Evolutionary conservation across 1,140 invertebrate species (phyloP), one percentile per base, ranked within the genome.

Genomic region (Eufriesea mexicana): DNA sequence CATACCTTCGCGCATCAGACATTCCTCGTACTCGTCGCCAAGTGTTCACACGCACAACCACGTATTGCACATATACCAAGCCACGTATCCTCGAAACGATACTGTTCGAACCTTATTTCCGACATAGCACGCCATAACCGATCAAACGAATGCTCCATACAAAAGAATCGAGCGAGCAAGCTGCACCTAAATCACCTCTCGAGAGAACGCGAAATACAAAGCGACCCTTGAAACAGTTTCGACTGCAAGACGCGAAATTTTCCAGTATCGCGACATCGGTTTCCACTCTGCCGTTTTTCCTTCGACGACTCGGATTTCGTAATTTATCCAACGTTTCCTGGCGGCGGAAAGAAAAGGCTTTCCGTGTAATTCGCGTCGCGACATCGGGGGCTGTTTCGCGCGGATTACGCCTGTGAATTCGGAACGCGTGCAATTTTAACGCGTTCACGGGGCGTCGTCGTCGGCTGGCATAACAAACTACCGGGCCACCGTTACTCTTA

Each of bases 401-500:
- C 47, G 49, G 62, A 62, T 62, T 75, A 75, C 57, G 12, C 5
- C 45, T 9, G 42, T 10, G 28, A 47, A 47, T 45, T 25, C 42
- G 55, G 45, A n/a, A 59, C 59, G 61, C 45, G 9, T 62, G 61
- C 74, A 51, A 76, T 62, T 77, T 66, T 77, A 77, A 77, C 49
- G 47, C 59, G n/a, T 45, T 35, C 77, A 28, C 18, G 18, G 9
- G 8, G 35, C 51, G n/a, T 73, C 55, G 70, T 73, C 55, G 70
- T 45, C 45, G 55, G 14, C 55, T 25, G 16, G 10, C n/a, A 45
- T 49, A 66, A 57, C 57, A 54, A 80, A 73, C 57, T 25, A 25
- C 28, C 45, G 25, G 59, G 54, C 45, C 66, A 18, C 54, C 59
- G 70, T 68, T 49, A 57, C 75, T 61, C 67, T 20, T 55, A 42